Conservation (phyloP, 2,113 vertebrate genomes). For the Syngnathus scovelli region DNA sequence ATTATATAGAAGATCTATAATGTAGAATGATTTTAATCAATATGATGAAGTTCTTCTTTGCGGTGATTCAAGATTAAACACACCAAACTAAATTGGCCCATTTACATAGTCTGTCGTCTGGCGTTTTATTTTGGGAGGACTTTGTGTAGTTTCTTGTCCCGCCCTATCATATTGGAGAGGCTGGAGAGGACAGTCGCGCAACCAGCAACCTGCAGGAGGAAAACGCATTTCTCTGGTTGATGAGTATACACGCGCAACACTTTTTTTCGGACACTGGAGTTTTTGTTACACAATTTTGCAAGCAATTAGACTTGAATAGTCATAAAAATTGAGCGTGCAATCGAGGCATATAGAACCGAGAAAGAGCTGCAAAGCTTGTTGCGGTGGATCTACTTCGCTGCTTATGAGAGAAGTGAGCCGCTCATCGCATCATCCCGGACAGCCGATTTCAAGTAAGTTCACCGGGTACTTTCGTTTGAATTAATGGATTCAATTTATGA, state of each 20-base stretch:
- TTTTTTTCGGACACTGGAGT: constrained; percentile 1
- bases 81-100: no score
- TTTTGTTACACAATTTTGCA: not conserved
- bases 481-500: not conserved
- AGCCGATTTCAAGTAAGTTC: constrained; percentile 37
- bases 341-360: not conserved
- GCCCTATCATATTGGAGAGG: not conserved
- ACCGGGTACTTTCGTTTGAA: not conserved
- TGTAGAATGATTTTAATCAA: no score
- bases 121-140: not conserved
- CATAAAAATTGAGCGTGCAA: not conserved
- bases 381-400: constrained; percentile 8
- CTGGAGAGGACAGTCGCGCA: not conserved
- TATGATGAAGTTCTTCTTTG: no score
- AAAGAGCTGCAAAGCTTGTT: not conserved
- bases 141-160: not conserved
- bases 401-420: constrained; percentile 13
- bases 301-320: not conserved
- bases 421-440: constrained; percentile 18
- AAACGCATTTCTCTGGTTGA: not conserved
- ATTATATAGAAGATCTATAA: no score
- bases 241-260: not conserved
- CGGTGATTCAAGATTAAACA: no score
- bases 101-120: not conserved
- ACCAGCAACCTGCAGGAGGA: not conserved